A percentile compares a stretch with the other conserved stretches of the same genome.
Conservation (phyloP, 2,888 invertebrate species). For the Mylabris sibirica region DNA sequence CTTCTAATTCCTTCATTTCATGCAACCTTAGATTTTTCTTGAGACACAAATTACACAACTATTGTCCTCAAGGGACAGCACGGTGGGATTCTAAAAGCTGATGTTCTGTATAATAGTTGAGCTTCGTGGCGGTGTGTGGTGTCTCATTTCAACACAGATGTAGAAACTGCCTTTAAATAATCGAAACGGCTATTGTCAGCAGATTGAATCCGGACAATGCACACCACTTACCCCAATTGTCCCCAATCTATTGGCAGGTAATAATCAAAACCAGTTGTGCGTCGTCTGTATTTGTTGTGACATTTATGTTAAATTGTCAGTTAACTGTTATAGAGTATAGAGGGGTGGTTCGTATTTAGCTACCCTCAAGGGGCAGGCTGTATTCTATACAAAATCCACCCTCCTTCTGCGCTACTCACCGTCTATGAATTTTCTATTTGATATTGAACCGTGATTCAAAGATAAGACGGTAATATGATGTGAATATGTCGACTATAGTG, state of each 20-base stretch:
- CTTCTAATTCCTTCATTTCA: slow-evolving; percentile 50
- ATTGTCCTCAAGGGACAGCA: slow-evolving; percentile 47
- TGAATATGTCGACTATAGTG: neutral
- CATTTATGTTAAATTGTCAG: slow-evolving; percentile 47
- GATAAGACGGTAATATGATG: neutral
- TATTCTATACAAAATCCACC: slow-evolving; percentile 17
- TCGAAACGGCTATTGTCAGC: slow-evolving; percentile 49
- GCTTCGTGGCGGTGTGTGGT: slow-evolving; percentile 32
- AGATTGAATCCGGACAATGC: slow-evolving; percentile 49
- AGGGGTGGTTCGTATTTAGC: neutral
- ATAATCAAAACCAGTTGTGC: slow-evolving; percentile 51
- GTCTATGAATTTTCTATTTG: slow-evolving; percentile 23
- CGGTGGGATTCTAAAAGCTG: slow-evolving; percentile 31
- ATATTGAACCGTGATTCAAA: slow-evolving; percentile 21
- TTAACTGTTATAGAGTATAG: neutral
- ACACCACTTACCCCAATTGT: slow-evolving; percentile 53
- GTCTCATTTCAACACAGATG: slow-evolving; percentile 55
- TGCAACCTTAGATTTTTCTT: slow-evolving; percentile 49
- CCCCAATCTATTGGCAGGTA: slow-evolving; percentile 55
- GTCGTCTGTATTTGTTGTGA: slow-evolving; percentile 55
- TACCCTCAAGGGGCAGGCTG: neutral
- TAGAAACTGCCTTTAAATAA: slow-evolving; percentile 49
- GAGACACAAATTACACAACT: slow-evolving; percentile 49
- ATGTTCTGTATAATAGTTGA: neutral
- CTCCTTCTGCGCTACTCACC: no score